Evolutionary conservation across 2,113 vertebrate species (phyloP).

Genomic region (Elgaria multicarinata): DNA sequence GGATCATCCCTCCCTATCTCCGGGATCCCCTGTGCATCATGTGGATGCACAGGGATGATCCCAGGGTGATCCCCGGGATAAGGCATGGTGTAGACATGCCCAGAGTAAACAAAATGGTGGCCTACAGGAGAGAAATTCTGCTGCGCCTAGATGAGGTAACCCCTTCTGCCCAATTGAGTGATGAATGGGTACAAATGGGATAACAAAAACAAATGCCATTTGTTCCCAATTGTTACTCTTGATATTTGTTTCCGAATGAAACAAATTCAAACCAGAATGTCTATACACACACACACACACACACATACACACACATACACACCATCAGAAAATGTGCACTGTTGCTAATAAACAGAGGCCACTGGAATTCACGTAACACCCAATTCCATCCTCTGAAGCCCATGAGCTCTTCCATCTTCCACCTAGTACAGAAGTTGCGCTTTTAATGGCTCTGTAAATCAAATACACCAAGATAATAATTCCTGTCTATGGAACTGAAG

Average conservation of each 20-base stretch:
- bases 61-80: no score
- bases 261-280: background rate
- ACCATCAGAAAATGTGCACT: background rate
- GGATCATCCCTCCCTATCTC: no score
- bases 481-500: slow-evolving; percentile 48
- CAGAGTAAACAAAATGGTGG: background rate
- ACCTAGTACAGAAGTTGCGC: slow-evolving; percentile 27
- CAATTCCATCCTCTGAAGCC: background rate
- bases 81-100: no score
- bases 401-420: slow-evolving; percentile 6
- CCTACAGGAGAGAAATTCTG: background rate
- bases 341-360: background rate
- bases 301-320: no score
- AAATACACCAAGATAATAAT: slow-evolving; percentile 50
- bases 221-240: background rate
- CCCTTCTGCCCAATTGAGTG: background rate
- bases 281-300: no score
- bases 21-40: no score
- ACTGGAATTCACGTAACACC: background rate
- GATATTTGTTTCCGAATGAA: background rate
- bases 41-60: no score
- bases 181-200: background rate
- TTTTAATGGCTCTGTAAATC: slow-evolving; percentile 62
- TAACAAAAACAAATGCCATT: background rate
- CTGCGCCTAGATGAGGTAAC: background rate